A percentile compares a stretch with the other conserved stretches of the same genome.
Evolutionary conservation across 2,797 vertebrate species (phyloP).

Genomic region (Linurgus olivaceus): DNA sequence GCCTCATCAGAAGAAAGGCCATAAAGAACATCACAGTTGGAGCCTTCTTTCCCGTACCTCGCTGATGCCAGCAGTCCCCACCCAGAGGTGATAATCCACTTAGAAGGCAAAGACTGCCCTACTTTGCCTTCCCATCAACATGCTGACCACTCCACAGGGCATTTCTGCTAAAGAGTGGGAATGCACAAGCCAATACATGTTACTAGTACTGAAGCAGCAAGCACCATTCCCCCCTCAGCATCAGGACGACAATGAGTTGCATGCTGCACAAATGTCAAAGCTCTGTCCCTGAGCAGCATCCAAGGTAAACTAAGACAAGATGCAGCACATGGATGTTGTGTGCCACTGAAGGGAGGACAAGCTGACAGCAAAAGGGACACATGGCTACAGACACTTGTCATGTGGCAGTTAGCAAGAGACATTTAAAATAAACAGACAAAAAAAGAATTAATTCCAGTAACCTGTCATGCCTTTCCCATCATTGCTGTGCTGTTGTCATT

Average conservation of each 20-base stretch:
- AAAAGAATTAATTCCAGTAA: slow-evolving; percentile 10
- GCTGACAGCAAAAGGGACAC: slow-evolving; percentile 62
- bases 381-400: slow-evolving; percentile 59
- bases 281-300: slow-evolving; percentile 19
- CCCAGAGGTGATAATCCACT: not conserved
- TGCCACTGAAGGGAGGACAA: slow-evolving; percentile 51
- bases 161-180: slow-evolving; percentile 29
- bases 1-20: not conserved
- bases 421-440: slow-evolving; percentile 58
- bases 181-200: slow-evolving; percentile 40
- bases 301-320: slow-evolving; percentile 49
- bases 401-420: slow-evolving; percentile 63
- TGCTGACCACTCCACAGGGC: not conserved
- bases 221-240: slow-evolving; percentile 46
- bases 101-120: not conserved
- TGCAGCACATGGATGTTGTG: slow-evolving; percentile 55
- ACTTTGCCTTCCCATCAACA: slow-evolving; percentile 7
- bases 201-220: slow-evolving; percentile 48
- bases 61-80: not conserved
- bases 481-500: not conserved
- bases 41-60: not conserved
- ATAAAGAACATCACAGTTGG: not conserved
- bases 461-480: not conserved
- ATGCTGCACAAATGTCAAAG: slow-evolving; percentile 62
- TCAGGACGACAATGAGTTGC: slow-evolving; percentile 35